Base-by-base conservation (phyloP, 2,113 vertebrate genomes). In the Sphyrna mokarran region DNA sequence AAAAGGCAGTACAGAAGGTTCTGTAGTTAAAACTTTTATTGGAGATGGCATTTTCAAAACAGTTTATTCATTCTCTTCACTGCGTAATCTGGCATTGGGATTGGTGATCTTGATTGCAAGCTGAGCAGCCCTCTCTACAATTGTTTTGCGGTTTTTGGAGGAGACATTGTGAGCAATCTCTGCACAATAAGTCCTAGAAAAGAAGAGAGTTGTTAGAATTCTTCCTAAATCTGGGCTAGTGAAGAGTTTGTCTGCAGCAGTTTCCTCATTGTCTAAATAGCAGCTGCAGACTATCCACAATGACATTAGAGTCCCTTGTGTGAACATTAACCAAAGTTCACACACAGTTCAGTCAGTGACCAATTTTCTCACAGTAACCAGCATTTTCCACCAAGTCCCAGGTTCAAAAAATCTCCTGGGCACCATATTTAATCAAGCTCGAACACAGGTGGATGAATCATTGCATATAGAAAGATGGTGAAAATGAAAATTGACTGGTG, bases 111-210 rank as follows among this genome's bases (percentile, higher is more conserved):
- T 99, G 97, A 99, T 98, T 96, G 99, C 99, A 43, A 99, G 97
- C 97, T 99, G 99, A n/a, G 99, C 99, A 0, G 99, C 99, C 96
- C 99, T 97, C 97, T 99, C 99, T 96, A 99, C 99, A 0, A 99
- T 99, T 70, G 98, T 70, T 97, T 99, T 99, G 96, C 99, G 98
- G 97, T 99, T 99, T 98, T 99, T 99, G 0, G 99, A 99, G 72
- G 99, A 99, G 68, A 99, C 99, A 0, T 99, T 99, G 98, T 99
- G 99, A 96, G 99, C 99, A 0, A 99, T 99, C 97, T 99, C 99
- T 6, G 99, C 99, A 13, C 99, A 99, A 96, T 98, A 98, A 0
- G 98, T 99, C 97, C 99, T 99, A 96, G 6, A 96, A 95, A 72
- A 80, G 2, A 95, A 69, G 63, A 33, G 20, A 95, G 40, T 1